These are phyloP conservation scores for Aleadryas rufinucha DNA, from an alignment of 2,113 vertebrate species.

Conservation along the genomic window DNA sequence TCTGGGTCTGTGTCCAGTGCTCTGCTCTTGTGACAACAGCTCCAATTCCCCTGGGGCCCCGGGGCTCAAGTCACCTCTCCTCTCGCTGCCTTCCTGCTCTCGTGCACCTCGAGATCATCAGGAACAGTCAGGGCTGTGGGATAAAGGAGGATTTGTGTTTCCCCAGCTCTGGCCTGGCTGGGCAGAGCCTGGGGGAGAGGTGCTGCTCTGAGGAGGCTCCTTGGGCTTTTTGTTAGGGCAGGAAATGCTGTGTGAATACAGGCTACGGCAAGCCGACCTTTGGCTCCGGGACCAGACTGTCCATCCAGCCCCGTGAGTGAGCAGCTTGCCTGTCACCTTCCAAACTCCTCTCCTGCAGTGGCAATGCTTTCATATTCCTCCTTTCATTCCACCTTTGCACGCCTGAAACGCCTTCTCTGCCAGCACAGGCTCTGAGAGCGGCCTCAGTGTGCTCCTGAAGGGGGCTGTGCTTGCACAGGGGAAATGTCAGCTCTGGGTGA, in stretches of 20 bases:
- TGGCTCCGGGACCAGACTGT: not conserved
- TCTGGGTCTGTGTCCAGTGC: too few relatives aligned
- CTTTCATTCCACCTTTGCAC: not conserved
- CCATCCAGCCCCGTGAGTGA: not conserved
- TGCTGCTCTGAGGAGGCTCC: not conserved
- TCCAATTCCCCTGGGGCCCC: too few relatives aligned
- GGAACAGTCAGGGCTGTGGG: not conserved
- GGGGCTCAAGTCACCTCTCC: too few relatives aligned
- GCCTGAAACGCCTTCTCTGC: not conserved
- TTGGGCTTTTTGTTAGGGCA: not conserved
- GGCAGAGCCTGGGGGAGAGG: not conserved
- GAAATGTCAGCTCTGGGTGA: too few relatives aligned
- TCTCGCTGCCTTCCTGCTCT: not conserved
- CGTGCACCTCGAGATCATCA: too few relatives aligned
- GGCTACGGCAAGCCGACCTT: not conserved
- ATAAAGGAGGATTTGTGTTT: not conserved
- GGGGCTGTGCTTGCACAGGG: not conserved
- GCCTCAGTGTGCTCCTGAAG: too few relatives aligned
- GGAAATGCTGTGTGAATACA: not conserved
- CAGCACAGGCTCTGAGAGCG: too few relatives aligned
- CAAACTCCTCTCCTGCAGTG: not conserved
- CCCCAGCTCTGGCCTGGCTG: not conserved
- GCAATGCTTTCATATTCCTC: rapidly evolving
- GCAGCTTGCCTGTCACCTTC: not conserved
- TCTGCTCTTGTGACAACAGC: too few relatives aligned